Base-by-base conservation (phyloP, 1,140 invertebrate species). In the Drosophila nigromelanica region DNA sequence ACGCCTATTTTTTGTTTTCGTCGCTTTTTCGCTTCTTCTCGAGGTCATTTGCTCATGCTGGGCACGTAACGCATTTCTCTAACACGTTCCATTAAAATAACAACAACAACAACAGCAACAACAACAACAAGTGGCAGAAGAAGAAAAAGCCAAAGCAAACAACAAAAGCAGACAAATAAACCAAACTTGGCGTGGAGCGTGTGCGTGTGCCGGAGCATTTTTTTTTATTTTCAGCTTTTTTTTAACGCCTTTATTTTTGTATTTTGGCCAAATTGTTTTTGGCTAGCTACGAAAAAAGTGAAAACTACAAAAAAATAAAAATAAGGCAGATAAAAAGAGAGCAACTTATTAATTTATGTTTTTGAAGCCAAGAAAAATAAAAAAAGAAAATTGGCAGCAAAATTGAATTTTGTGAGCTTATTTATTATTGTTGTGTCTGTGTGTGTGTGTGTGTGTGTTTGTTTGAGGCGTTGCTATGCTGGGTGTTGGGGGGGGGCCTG, bases 51-150 rank as follows among this genome's bases (percentile, higher is more conserved):
- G 56, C 64, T 48, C 11, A 58, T 45, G 58, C 72, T 40, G 27
- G 63, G 73, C 64, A 71, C 56, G 42, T 74, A 83, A 77, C 64
- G 73, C 63, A 83, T 74, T 74, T 70, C 72, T 74, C 58, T 61
- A 70, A 69, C 72, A 68, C 71, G 58, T 74, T 62, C 64, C 54
- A 40, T 55, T 60, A 35, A 64, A 48, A 45, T 48, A 54, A 43
- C 24, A 59, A 18, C 50, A 42, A 54, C 21, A 61, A 50, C 47
- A 52, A 59, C 21, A 61, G 43, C 47, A 52, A 59, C 50, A 42
- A 54, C 21, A 61, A 50, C 47, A 52, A 59, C 45, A 66, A 43
- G 33, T 35, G 33, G 33, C 33, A 2, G 24, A 69, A 10, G 39
- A 61, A 56, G 51, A 11, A 48, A 70, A 48, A 42, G 62, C 47